These are phyloP conservation scores for Chouioia cunea DNA, from an alignment of 2,888 invertebrate genomes.

Conservation along the genomic window DNA sequence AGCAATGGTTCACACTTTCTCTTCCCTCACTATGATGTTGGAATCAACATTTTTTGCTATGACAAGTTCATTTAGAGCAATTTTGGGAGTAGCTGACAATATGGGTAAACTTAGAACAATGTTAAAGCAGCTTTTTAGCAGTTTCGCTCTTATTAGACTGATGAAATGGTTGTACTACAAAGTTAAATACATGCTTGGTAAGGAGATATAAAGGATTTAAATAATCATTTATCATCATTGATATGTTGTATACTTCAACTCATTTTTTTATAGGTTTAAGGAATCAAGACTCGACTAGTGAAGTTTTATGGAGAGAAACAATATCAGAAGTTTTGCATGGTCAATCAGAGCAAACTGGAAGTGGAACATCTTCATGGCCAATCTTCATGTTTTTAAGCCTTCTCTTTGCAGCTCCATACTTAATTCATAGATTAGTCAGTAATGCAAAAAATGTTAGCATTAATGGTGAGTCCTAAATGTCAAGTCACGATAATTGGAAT, in stretches of 20 bases:
- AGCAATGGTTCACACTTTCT: slow-evolving; percentile 90
- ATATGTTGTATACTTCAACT: neutral
- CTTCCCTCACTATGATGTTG: slow-evolving; percentile 95
- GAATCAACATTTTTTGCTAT: slow-evolving; percentile 97
- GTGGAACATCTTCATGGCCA: slow-evolving; percentile 82
- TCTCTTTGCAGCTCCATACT: slow-evolving; percentile 91
- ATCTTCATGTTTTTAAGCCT: slow-evolving; percentile 90
- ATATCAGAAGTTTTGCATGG: slow-evolving; percentile 64
- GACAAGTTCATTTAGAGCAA: slow-evolving; percentile 94
- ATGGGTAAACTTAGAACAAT: slow-evolving; percentile 86
- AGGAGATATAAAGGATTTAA: slow-evolving; percentile 40
- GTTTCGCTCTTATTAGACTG: slow-evolving; percentile 85
- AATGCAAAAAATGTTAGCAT: slow-evolving; percentile 52
- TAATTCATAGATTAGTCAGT: slow-evolving; percentile 68
- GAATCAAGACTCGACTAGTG: slow-evolving; percentile 59
- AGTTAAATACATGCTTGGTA: slow-evolving; percentile 78
- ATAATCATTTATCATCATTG: slow-evolving; percentile 1
- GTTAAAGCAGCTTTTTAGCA: slow-evolving; percentile 88
- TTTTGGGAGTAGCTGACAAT: slow-evolving; percentile 96
- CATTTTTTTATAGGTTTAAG: slow-evolving; percentile 58
- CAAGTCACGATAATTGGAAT: neutral
- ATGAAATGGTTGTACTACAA: slow-evolving; percentile 85
- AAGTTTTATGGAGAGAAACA: slow-evolving; percentile 65
- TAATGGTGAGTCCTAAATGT: slow-evolving; percentile 53
- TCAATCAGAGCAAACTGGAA: slow-evolving; percentile 58